phyloP scores from a whole-genome alignment of 1,140 invertebrate genomes.

The Leptestheria dahalacensis region DNA sequence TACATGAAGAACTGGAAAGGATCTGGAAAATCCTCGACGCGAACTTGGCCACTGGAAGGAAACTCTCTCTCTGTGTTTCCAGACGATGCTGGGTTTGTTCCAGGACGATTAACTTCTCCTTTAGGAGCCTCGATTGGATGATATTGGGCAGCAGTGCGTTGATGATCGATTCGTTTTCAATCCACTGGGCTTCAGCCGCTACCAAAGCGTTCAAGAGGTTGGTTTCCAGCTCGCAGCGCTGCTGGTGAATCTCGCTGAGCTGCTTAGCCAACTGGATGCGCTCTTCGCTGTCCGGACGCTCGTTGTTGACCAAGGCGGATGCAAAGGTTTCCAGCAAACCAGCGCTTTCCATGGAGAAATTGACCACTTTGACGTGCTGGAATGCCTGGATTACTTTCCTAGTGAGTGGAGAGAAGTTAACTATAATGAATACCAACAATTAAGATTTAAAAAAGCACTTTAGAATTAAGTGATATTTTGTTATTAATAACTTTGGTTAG shows the following conservation, averaged over 20 bases:
- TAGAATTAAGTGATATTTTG: too few relatives aligned
- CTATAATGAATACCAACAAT: too few relatives aligned
- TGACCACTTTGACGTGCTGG: background rate
- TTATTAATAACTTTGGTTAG: too few relatives aligned
- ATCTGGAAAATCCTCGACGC: constrained; percentile 1
- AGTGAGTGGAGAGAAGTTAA: too few relatives aligned
- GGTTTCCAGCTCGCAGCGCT: constrained; percentile 3
- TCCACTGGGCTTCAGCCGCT: background rate
- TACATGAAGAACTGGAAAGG: background rate
- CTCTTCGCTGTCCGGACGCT: constrained; percentile 11
- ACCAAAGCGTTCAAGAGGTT: constrained; percentile 5
- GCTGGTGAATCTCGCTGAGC: background rate
- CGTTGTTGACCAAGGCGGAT: constrained; percentile 10
- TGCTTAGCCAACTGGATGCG: constrained; percentile 10
- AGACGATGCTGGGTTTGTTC: background rate
- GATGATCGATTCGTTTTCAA: constrained; percentile 12
- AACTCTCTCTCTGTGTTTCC: background rate
- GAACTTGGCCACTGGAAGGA: background rate
- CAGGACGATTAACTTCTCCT: constrained; percentile 6
- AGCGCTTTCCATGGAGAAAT: constrained; percentile 1
- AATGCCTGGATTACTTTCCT: too few relatives aligned
- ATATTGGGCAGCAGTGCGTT: constrained; percentile 6
- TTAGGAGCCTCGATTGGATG: constrained; percentile 8
- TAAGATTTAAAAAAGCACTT: too few relatives aligned
- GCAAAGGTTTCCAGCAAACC: constrained; percentile 6